Percentiles rank a stretch among this genome's conserved stretches.
These are phyloP conservation scores for Ataeniobius toweri DNA, from an alignment of 2,797 vertebrate genomes.

Conservation along the genomic window DNA sequence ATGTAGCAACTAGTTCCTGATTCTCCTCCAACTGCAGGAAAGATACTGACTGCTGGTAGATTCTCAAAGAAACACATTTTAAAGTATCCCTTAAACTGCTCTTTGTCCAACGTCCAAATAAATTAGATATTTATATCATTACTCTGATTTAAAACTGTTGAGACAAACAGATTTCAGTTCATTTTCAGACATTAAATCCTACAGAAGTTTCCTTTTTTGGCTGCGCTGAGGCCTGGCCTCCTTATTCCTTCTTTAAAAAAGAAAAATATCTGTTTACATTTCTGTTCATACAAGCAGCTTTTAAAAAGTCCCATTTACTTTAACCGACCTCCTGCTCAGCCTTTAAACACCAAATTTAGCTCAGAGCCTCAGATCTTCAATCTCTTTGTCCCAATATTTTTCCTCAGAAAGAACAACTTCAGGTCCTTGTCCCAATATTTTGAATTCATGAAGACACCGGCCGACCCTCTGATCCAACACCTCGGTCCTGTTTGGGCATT, in stretches of 20 bases:
- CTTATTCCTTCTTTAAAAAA: background rate
- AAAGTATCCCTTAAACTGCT: background rate
- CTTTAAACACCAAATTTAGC: background rate
- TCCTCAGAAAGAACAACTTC: slow-evolving; percentile 40
- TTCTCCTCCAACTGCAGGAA: background rate
- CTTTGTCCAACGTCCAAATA: no score
- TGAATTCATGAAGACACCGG: slow-evolving; percentile 21
- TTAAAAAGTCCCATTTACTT: background rate
- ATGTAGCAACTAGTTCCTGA: background rate
- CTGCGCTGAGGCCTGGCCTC: background rate
- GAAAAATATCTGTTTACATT: background rate
- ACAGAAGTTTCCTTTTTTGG: background rate
- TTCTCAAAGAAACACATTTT: background rate
- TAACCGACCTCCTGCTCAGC: background rate
- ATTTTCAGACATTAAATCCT: no score
- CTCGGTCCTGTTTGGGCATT: slow-evolving; percentile 33
- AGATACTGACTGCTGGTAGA: background rate
- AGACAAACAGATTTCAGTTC: background rate
- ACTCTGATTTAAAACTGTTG: background rate
- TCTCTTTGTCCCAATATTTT: slow-evolving; percentile 58
- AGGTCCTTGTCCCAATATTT: slow-evolving; percentile 66
- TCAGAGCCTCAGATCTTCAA: slow-evolving; percentile 27
- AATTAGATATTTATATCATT: background rate
- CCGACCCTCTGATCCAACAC: slow-evolving; percentile 36
- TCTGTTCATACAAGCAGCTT: background rate